Evolutionary conservation across 2,113 vertebrate genomes (phyloP), one percentile per base, ranked within the genome.

Genomic region (Oreochromis niloticus): DNA sequence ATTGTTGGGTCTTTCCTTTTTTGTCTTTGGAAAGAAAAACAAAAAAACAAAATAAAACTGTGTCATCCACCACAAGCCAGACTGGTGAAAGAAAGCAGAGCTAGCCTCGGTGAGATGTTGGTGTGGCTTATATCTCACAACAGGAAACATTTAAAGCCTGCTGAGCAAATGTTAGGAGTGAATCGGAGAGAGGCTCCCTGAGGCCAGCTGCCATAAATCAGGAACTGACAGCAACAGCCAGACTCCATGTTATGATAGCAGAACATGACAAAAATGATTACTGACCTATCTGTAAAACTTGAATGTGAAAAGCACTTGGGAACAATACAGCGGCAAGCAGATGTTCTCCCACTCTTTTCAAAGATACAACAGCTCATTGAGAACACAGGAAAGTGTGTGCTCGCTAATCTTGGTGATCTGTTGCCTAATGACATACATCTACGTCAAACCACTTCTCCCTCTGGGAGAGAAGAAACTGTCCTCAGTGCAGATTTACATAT

Each of bases 151-250:
- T 82, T 81, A 87, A 92, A 87, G 92, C 79, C 89, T 59, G 81
- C 66, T 73, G 91, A 92, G 85, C 87, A 95, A 95, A 94, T 92
- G 92, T 89, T 88, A 41, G 46, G 46, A 82, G 87, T 56, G 78
- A 80, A 85, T 87, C 59, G 63, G 84, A 91, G 80, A 86, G 86
- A 56, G 68, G 12, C 57, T 86, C 52, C 3, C 73, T 43, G 63
- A 79, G 84, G 81, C 85, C 88, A 79, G 86, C 22, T 86, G 34
- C 75, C 73, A 91, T 93, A 84, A 93, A 94, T 93, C 93, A 92
- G 87, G 6, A 6, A 2, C 16, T 66, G 89, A 84, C 91, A 87
- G 85, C 73, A 59, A 57, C 82, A 84, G 82, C 87, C 86, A 55
- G 84, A 56, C 80, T 75, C 88, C 43, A 22, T 90, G 89, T 92